Conservation (phyloP, 1,140 invertebrate genomes). For the Neoseiulus cucumeris region DNA sequence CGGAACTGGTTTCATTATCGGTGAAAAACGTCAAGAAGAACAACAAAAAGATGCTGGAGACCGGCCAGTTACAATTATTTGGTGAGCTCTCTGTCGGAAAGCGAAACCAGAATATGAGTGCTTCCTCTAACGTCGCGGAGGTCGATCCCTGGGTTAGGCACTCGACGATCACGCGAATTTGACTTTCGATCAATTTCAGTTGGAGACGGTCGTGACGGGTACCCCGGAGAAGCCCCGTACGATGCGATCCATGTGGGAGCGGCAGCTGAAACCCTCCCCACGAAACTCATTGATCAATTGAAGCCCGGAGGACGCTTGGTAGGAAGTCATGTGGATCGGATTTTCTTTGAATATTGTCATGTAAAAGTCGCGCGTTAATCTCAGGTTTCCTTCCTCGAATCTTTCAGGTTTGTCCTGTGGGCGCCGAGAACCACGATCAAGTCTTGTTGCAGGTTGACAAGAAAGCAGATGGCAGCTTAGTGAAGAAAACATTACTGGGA, state of each 20-base stretch:
- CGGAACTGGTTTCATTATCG: constrained; percentile 53
- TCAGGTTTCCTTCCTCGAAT: neutral
- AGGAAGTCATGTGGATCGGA: neutral
- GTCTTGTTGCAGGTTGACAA: constrained; percentile 74
- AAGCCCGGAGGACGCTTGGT: constrained; percentile 68
- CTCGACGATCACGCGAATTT: neutral
- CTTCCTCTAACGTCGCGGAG: neutral
- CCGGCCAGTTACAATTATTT: constrained; percentile 43
- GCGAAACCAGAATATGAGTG: neutral
- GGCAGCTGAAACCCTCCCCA: constrained; percentile 52
- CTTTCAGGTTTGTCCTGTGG: constrained; percentile 48
- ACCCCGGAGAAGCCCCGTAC: constrained; percentile 48
- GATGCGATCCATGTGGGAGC: constrained; percentile 88
- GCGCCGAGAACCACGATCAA: constrained; percentile 56
- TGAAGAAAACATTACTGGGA: constrained; percentile 63
- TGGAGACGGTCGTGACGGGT: constrained; percentile 66
- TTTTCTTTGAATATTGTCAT: too few species aligned
- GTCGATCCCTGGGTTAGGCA: neutral
- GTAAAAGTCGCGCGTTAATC: too few species aligned
- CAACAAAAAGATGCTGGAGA: constrained; percentile 42
- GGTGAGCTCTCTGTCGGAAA: constrained; percentile 28
- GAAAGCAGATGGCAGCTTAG: constrained; percentile 49
- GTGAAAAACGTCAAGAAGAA: constrained; percentile 54
- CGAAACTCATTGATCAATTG: constrained; percentile 46
- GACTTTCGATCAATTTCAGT: constrained; percentile 29